phyloP scores from a whole-genome alignment of 2,888 invertebrate species.

The Dorcus hopei region DNA sequence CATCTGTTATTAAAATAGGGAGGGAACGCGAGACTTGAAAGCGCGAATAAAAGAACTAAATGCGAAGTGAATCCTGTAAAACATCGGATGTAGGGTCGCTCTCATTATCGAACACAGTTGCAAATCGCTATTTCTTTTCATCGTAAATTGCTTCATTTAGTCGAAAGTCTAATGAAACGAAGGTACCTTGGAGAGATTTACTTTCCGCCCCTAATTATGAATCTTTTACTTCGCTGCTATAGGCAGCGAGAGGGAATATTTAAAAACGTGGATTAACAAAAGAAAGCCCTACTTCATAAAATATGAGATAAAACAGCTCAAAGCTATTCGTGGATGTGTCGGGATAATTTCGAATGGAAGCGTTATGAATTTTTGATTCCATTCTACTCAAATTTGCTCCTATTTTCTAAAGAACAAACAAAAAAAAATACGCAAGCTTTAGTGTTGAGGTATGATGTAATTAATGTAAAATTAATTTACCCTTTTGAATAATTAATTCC shows the following conservation, averaged over 20 bases:
- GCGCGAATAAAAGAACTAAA: background rate
- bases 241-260: conserved; percentile 24
- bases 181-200: conserved; percentile 29
- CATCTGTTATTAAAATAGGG: too few relatives aligned
- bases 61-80: conserved; percentile 24
- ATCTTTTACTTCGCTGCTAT: conserved; percentile 28
- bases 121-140: conserved; percentile 40
- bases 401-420: background rate
- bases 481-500: too few relatives aligned
- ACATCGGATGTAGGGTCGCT: conserved; percentile 22
- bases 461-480: too few relatives aligned
- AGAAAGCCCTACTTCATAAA: conserved; percentile 19
- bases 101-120: conserved; percentile 36
- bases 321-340: conserved; percentile 14
- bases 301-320: conserved; percentile 23
- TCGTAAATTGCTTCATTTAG: conserved; percentile 42
- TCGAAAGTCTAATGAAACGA: conserved; percentile 31
- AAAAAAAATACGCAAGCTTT: too few relatives aligned
- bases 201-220: conserved; percentile 30
- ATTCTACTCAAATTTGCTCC: conserved; percentile 2
- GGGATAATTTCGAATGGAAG: background rate
- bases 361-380: too few relatives aligned
- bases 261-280: conserved; percentile 28
- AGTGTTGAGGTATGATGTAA: too few relatives aligned
- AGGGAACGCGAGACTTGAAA: too few relatives aligned